Percentiles rank a stretch among this genome's conserved stretches.
Conservation (phyloP, 2,888 invertebrate genomes). For the Cataglyphis altisquamis region DNA sequence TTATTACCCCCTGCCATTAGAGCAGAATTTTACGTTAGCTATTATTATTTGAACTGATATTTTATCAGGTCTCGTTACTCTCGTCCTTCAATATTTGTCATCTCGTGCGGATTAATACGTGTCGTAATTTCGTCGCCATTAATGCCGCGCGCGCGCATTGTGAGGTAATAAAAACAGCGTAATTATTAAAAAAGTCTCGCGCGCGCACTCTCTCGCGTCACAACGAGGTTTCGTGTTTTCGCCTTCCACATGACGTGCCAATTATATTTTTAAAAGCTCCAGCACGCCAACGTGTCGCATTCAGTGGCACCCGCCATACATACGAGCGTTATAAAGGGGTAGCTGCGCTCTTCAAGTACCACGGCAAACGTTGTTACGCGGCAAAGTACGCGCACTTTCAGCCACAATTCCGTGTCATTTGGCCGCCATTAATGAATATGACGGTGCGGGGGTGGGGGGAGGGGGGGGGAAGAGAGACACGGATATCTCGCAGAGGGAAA, state of each 20-base stretch:
- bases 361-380: slow-evolving; percentile 34
- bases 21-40: background rate
- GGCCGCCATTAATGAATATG: slow-evolving; percentile 74
- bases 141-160: slow-evolving; percentile 13
- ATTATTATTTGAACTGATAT: slow-evolving; percentile 26
- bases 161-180: slow-evolving; percentile 46
- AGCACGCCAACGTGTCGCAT: slow-evolving; percentile 7
- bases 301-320: background rate
- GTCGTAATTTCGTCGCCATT: slow-evolving; percentile 41
- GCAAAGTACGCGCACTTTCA: slow-evolving; percentile 70
- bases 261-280: slow-evolving; percentile 57
- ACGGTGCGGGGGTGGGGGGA: background rate
- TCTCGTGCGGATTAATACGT: slow-evolving; percentile 27
- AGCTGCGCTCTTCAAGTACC: slow-evolving; percentile 39
- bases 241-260: slow-evolving; percentile 51
- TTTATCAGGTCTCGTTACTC: slow-evolving; percentile 17
- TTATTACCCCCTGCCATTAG: background rate
- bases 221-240: slow-evolving; percentile 39
- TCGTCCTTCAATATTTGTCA: background rate
- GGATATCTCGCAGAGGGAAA: background rate
- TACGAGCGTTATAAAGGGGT: slow-evolving; percentile 1
- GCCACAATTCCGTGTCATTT: slow-evolving; percentile 77
- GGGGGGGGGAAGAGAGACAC: background rate
- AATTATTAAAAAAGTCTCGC: slow-evolving; percentile 47
- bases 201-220: slow-evolving; percentile 34